Base-by-base conservation (phyloP, 2,888 invertebrate genomes). In the Oligia latruncula region DNA sequence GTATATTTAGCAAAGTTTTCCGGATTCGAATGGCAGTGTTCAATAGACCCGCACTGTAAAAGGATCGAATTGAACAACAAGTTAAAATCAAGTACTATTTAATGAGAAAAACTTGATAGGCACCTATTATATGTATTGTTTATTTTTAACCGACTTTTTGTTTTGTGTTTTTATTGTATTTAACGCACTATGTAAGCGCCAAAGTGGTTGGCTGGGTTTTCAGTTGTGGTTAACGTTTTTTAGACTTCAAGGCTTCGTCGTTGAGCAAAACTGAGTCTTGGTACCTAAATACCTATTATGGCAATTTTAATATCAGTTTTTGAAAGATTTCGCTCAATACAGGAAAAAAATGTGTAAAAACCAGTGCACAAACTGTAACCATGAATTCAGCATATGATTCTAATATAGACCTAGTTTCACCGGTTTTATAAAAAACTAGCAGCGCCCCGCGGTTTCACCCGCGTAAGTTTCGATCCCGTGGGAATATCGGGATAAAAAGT, bases 1-100 rank as follows among this genome's bases (percentile, higher is more conserved):
- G 15, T n/a, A 55, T 64, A 29, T 77, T 60, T 29, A 52, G 17
- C 49, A 17, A 46, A 29, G 43, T 55, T 35, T 35, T 67, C 67
- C 55, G 73, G 73, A 62, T 35, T 17, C 1, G 3, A 67, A 60
- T 13, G 49, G 1, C 35, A 81, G 67, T 80, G 62, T 62, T 35
- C 20, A 35, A 15, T 6, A 62, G 62, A 62, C 35, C 62, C 17
- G 73, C 55, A 46, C 2, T 40, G 68, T n/a, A 0, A 55, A 15
- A 67, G 20, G 20, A 35, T 49, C 29, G 35, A 66, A 29, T 8
- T 46, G 17, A 40, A 17, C 17, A n/a, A 46, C 20, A 40, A 35
- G 29, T 29, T n/a, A n/a, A n/a, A n/a, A 64, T 75, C 8, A 17
- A 5, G 11, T 23, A 40, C 49, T 9, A 11, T 4, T 17, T 60